Conservation (phyloP, 2,888 invertebrate species). For the Pachymerium ferrugineum region DNA sequence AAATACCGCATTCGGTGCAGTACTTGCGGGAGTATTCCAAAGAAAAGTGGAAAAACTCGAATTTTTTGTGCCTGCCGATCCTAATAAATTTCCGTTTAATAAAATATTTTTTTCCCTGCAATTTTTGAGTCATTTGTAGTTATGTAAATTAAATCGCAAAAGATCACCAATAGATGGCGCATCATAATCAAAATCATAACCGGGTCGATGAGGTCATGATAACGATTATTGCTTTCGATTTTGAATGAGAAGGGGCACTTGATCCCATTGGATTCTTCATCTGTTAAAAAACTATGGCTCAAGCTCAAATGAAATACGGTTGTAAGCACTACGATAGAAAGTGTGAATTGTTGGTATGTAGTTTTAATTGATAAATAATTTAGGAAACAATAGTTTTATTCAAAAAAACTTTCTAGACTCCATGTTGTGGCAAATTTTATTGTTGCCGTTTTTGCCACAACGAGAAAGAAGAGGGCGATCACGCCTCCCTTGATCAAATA, state of each 20-base stretch:
- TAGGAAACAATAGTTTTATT: background rate
- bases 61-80: background rate
- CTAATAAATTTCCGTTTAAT: no score
- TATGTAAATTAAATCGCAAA: no score
- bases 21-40: conserved; percentile 46
- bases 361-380: background rate
- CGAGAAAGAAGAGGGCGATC: conserved; percentile 73
- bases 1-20: conserved; percentile 46
- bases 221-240: no score
- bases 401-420: background rate
- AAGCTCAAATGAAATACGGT: conserved; percentile 54
- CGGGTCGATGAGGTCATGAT: no score
- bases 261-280: no score
- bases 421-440: conserved; percentile 62
- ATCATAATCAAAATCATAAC: no score
- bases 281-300: no score
- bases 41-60: conserved; percentile 41
- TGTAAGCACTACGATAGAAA: conserved; percentile 78
- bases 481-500: conserved; percentile 64
- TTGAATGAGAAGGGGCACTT: no score
- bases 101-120: no score
- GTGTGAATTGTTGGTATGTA: conserved; percentile 76
- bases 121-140: no score
- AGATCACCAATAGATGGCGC: no score
- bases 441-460: conserved; percentile 87